A percentile compares a stretch with the other conserved stretches of the same genome.
These are phyloP conservation scores for Phoenicopterus ruber DNA, from an alignment of 2,113 vertebrate species.

Conservation along the genomic window DNA sequence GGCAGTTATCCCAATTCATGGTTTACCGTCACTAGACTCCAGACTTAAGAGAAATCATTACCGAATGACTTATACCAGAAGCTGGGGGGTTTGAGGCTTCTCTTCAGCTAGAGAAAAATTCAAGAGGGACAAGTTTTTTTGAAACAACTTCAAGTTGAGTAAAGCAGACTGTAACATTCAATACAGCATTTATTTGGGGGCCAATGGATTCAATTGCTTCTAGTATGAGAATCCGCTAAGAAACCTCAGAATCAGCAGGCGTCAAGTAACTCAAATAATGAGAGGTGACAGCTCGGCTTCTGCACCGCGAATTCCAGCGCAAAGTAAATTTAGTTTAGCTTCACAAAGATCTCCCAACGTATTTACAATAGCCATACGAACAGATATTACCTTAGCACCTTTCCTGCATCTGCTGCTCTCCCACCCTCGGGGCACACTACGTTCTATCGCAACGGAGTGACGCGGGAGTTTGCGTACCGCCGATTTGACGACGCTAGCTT, in stretches of 20 bases:
- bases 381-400: background rate
- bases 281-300: background rate
- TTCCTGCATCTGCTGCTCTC: background rate
- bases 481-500: rapidly evolving
- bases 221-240: background rate
- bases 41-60: background rate
- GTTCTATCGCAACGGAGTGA: rapidly evolving
- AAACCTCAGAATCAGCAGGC: background rate
- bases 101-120: background rate
- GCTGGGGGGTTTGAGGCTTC: background rate
- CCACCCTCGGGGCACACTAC: background rate
- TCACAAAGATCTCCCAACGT: background rate
- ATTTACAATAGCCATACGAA: background rate
- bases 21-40: background rate
- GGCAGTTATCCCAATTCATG: background rate
- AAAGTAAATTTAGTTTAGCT: background rate
- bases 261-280: background rate
- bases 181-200: background rate
- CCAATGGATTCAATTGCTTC: background rate
- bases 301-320: background rate
- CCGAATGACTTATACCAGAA: background rate
- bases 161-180: background rate
- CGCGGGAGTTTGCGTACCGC: rapidly evolving
- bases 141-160: background rate
- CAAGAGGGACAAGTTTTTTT: background rate